A percentile compares a stretch with the other conserved stretches of the same genome.
These are phyloP conservation scores for Drosophila navojoa DNA, from an alignment of 1,140 invertebrate species.

Conservation along the genomic window DNA sequence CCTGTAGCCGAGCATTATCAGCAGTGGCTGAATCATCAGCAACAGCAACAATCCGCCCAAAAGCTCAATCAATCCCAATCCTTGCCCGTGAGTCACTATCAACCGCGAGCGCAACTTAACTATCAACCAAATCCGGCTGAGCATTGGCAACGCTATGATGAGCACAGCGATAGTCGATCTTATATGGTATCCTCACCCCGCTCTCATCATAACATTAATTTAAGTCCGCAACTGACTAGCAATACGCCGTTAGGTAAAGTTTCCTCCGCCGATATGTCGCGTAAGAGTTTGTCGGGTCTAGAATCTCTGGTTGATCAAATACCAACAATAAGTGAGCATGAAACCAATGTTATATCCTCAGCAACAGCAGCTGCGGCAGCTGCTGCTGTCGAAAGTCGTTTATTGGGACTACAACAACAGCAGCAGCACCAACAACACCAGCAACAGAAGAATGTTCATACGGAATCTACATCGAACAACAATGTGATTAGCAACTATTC, in stretches of 20 bases:
- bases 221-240: constrained; percentile 36
- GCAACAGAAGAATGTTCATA: constrained; percentile 26
- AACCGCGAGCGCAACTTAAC: constrained; percentile 37
- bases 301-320: constrained; percentile 96
- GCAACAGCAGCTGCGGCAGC: constrained; percentile 53
- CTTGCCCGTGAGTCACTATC: constrained; percentile 40
- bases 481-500: constrained; percentile 63
- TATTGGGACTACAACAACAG: constrained; percentile 63
- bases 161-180: constrained; percentile 30
- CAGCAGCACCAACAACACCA: constrained; percentile 56
- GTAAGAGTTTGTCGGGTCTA: constrained; percentile 93
- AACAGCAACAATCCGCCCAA: constrained; percentile 64
- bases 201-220: constrained; percentile 42
- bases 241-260: constrained; percentile 19
- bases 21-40: constrained; percentile 46
- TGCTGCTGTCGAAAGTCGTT: constrained; percentile 66
- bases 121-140: constrained; percentile 42
- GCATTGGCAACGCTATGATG: constrained; percentile 58
- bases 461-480: constrained; percentile 24
- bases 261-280: constrained; percentile 89
- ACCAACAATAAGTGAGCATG: constrained; percentile 91
- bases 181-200: constrained; percentile 57
- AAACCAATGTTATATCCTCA: constrained; percentile 43
- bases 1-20: constrained; percentile 60
- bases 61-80: constrained; percentile 19